Evolutionary conservation across 2,113 vertebrate genomes (phyloP).

Genomic region (Perca fluviatilis): DNA sequence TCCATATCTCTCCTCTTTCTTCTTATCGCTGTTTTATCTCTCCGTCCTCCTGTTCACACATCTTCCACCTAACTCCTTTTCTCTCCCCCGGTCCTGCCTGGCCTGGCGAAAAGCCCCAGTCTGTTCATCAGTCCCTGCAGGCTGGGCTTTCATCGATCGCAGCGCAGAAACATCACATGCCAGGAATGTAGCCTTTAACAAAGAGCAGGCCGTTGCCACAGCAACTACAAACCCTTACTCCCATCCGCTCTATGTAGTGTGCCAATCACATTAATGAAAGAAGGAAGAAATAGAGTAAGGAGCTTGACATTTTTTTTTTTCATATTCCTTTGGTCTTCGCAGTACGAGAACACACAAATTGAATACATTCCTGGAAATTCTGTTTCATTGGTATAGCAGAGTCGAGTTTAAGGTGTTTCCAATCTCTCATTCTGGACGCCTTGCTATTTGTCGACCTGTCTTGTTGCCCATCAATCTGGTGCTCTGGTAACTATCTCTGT

Average conservation of each 20-base stretch:
- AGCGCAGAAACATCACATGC: constrained; percentile 81
- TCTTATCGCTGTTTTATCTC: constrained; percentile 56
- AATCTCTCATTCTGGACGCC: constrained; percentile 61
- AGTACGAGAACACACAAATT: constrained; percentile 44
- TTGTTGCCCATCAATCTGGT: constrained; percentile 71
- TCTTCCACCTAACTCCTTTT: constrained; percentile 61
- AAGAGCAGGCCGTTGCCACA: constrained; percentile 82
- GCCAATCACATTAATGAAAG: constrained; percentile 81
- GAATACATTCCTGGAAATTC: constrained; percentile 47
- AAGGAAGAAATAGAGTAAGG: constrained; percentile 46
- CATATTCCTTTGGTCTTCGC: constrained; percentile 28
- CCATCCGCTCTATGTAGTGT: constrained; percentile 71
- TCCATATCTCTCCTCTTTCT: constrained; percentile 42
- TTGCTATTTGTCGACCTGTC: constrained; percentile 76
- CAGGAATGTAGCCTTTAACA: constrained; percentile 82
- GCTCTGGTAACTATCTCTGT: constrained; percentile 74
- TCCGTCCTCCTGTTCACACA: constrained; percentile 54
- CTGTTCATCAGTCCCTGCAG: constrained; percentile 72
- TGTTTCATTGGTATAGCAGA: constrained; percentile 11
- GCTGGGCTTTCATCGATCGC: constrained; percentile 75
- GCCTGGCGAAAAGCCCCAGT: constrained; percentile 65
- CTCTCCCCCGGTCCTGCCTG: constrained; percentile 41
- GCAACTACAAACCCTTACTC: constrained; percentile 81
- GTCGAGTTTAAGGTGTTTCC: constrained; percentile 63
- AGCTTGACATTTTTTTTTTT: constrained; percentile 22